Percentiles rank a stretch among this genome's conserved stretches.
phyloP scores from a whole-genome alignment of 2,888 invertebrate genomes.

The Phalangium opilio region DNA sequence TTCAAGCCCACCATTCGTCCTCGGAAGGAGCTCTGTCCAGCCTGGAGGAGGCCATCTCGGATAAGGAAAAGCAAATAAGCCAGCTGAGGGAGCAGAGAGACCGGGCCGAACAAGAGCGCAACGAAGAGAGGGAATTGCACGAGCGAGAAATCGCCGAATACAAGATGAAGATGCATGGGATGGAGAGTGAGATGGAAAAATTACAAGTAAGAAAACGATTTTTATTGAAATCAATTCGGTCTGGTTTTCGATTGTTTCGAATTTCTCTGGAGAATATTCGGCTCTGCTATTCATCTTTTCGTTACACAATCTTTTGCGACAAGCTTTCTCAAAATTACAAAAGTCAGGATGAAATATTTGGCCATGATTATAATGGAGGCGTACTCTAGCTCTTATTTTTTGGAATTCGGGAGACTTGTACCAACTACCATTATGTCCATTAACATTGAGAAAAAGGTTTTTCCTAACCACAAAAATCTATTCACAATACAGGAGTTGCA shows the following conservation, averaged over 20 bases:
- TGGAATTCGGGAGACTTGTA: no score
- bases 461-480: no score
- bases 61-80: constrained; percentile 93
- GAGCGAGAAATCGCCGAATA: constrained; percentile 87
- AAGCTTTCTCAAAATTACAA: no score
- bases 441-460: no score
- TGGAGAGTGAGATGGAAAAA: constrained; percentile 56
- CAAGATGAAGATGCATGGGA: constrained; percentile 78
- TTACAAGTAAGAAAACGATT: constrained; percentile 14
- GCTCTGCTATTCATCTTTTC: background rate
- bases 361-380: no score
- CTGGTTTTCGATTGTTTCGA: background rate
- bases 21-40: constrained; percentile 83
- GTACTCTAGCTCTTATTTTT: no score
- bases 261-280: background rate
- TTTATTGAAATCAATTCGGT: background rate
- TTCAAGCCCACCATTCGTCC: constrained; percentile 83
- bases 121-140: constrained; percentile 84
- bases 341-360: no score
- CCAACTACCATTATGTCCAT: no score
- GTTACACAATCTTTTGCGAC: background rate
- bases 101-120: constrained; percentile 84
- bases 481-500: no score
- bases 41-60: constrained; percentile 85
- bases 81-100: constrained; percentile 87